Percentiles rank a stretch among this genome's conserved stretches.
Conservation (phyloP, 1,140 invertebrate genomes). For the Akabosia matsudoensis region DNA sequence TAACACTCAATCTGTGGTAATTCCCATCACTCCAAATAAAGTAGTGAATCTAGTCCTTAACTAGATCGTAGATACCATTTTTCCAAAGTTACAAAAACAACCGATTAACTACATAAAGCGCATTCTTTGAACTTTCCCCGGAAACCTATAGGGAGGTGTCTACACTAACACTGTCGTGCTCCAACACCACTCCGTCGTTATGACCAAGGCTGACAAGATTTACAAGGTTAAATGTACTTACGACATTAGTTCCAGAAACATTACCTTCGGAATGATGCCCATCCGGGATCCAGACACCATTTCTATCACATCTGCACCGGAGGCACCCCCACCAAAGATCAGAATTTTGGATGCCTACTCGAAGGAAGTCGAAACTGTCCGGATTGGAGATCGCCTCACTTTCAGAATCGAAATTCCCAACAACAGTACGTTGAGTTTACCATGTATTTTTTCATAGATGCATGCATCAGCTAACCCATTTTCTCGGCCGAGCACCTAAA, state of each 20-base stretch:
- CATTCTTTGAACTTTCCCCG: not conserved
- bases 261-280: slow-evolving; percentile 95
- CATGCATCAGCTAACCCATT: not conserved
- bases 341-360: slow-evolving; percentile 78
- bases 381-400: slow-evolving; percentile 89
- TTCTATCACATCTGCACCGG: slow-evolving; percentile 88
- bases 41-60: not conserved
- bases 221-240: slow-evolving; percentile 96
- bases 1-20: slow-evolving; percentile 77
- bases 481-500: not conserved
- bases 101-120: not conserved
- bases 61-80: not conserved
- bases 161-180: slow-evolving; percentile 92
- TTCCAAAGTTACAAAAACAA: not conserved
- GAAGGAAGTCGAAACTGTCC: slow-evolving; percentile 86
- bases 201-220: slow-evolving; percentile 95
- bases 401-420: slow-evolving; percentile 94
- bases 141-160: slow-evolving; percentile 72
- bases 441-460: not conserved
- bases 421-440: slow-evolving; percentile 70
- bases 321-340: slow-evolving; percentile 88
- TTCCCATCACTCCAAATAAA: slow-evolving; percentile 23
- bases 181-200: slow-evolving; percentile 91
- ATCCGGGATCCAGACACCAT: slow-evolving; percentile 69
- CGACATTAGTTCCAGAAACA: slow-evolving; percentile 88